phyloP scores from a whole-genome alignment of 2,888 invertebrate genomes.

The Lasioglossum villosulum region DNA sequence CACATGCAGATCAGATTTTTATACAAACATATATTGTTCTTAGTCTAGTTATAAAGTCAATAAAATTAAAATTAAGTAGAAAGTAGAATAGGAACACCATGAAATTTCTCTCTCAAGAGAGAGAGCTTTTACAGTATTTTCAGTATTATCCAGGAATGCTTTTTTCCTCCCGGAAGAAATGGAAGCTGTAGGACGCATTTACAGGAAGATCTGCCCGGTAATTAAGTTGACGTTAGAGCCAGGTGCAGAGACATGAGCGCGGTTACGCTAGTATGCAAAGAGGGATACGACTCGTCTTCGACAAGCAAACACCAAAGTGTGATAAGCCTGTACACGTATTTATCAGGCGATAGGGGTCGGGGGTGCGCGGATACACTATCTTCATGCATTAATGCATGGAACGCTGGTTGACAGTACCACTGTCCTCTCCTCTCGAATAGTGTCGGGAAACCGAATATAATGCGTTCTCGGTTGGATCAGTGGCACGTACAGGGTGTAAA shows the following conservation, averaged over 20 bases:
- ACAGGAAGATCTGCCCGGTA: background rate
- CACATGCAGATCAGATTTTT: no score
- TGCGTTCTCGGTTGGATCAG: conserved; percentile 33
- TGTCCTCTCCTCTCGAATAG: conserved; percentile 27
- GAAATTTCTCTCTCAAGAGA: no score
- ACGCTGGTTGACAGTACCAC: conserved; percentile 51
- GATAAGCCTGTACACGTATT: conserved; percentile 49
- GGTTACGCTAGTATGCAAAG: conserved; percentile 18
- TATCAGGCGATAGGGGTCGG: conserved; percentile 51
- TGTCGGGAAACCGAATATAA: conserved; percentile 14
- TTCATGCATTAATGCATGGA: conserved; percentile 72
- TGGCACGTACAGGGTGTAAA: no score
- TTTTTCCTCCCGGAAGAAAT: background rate
- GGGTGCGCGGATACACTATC: conserved; percentile 60
- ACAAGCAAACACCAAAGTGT: conserved; percentile 50
- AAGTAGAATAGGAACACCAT: no score
- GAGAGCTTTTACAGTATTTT: background rate
- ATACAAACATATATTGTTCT: no score
- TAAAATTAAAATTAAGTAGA: no score
- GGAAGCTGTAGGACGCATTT: background rate
- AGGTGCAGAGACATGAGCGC: conserved; percentile 18
- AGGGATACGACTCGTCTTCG: conserved; percentile 23
- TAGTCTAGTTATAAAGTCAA: no score
- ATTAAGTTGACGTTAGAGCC: background rate
- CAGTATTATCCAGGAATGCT: background rate